Evolutionary conservation across 2,888 invertebrate genomes (phyloP).

Genomic region (Tetrapedia diversipes): DNA sequence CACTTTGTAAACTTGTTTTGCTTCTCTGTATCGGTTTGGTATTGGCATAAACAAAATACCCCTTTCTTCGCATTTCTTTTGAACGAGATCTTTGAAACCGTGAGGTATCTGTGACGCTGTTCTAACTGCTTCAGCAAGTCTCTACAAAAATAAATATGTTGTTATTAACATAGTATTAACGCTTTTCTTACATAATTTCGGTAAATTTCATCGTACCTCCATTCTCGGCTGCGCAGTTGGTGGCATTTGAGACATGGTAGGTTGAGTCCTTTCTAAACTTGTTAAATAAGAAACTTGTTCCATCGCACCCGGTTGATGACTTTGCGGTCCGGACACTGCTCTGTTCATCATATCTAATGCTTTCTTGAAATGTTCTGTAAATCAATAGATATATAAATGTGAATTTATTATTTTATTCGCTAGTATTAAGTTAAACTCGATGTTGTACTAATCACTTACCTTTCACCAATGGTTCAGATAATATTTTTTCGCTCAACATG

Average conservation of each 20-base stretch:
- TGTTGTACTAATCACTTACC: constrained; percentile 77
- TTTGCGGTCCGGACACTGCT: constrained; percentile 85
- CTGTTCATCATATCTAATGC: constrained; percentile 97
- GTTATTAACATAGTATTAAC: not conserved
- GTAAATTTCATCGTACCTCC: constrained; percentile 69
- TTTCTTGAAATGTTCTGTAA: constrained; percentile 91
- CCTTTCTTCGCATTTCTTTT: constrained; percentile 92
- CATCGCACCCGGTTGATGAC: constrained; percentile 86
- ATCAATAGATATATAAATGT: not conserved
- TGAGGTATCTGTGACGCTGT: constrained; percentile 86
- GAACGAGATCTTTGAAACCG: constrained; percentile 92
- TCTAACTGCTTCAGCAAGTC: constrained; percentile 85
- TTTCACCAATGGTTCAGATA: constrained; percentile 85
- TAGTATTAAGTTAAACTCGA: not conserved
- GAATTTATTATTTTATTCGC: not conserved
- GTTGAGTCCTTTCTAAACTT: constrained; percentile 85
- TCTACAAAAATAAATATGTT: constrained; percentile 77
- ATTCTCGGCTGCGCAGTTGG: constrained; percentile 82
- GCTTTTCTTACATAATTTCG: not conserved
- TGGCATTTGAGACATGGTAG: constrained; percentile 83
- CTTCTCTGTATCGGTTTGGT: constrained; percentile 92
- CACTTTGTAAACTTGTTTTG: constrained; percentile 93
- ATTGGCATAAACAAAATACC: constrained; percentile 96
- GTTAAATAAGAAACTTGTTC: constrained; percentile 87
- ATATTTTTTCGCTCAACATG: constrained; percentile 85